Evolutionary conservation across 2,113 vertebrate species (phyloP), one percentile per base, ranked within the genome.

Genomic region (Alexandromys fortis): DNA sequence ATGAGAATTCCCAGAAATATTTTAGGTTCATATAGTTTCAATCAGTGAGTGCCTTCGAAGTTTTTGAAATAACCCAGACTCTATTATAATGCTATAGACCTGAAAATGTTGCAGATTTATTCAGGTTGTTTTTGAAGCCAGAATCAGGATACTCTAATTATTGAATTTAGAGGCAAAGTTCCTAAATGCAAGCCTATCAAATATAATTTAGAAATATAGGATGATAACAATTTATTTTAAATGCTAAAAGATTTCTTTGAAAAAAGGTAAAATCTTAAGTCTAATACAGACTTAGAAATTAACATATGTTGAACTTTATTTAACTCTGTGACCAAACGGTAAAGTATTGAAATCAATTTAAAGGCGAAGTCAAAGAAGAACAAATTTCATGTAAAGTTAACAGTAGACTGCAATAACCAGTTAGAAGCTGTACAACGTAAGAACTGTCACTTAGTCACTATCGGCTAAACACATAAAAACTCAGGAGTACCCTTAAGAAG

Each of bases 191-290:
- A 97, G 70, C 73, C 24, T 94, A 28, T 91, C 1, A 86, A 73
- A 72, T 91, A 2, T 85, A 70, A 14, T 82, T 93, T 24, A 94
- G 9, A 68, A 77, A 86, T 82, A 61, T 72, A 93, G 16, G 7
- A 89, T 26, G 45, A 86, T 67, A 95, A 77, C 4, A 77, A 77
- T 78, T 73, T 5, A 91, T n/a, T 83, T 83, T 22, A 95, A 68
- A 13, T 75, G 2, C 78, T 85, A 82, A 85, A 81, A 90, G 72
- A 38, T 52, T 58, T 63, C 58, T 77, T 86, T 86, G 83, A 49
- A 11, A 90, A 94, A 95, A 78, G 16, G 45, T 72, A 94, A 97
- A 95, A 89, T 86, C 49, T 91, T 89, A 73, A 89, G 55, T 93
- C 30, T 92, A 38, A 89, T 76, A 77, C 33, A 7, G 7, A 91